Evolutionary conservation across 2,888 invertebrate genomes (phyloP).

Genomic region (Ochropacha duplaris): DNA sequence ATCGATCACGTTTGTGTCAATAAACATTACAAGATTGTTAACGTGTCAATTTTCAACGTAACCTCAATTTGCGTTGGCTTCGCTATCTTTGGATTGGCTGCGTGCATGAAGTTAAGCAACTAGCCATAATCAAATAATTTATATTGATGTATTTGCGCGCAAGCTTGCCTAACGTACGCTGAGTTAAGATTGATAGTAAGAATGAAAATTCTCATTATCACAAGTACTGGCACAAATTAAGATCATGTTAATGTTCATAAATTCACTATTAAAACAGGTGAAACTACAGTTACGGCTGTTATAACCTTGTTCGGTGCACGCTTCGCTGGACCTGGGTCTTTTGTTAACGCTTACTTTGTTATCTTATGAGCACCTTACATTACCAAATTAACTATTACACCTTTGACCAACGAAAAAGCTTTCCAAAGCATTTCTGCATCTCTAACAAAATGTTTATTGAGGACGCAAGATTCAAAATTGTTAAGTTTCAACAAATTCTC

Average conservation of each 20-base stretch:
- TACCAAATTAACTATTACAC: slow-evolving; percentile 3
- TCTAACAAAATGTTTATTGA: not conserved
- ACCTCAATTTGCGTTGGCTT: slow-evolving; percentile 27
- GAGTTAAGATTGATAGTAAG: slow-evolving; percentile 7
- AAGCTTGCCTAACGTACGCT: slow-evolving; percentile 32
- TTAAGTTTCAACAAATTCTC: not conserved
- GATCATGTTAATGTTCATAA: slow-evolving; percentile 37
- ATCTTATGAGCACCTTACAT: slow-evolving; percentile 22
- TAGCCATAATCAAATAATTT: slow-evolving; percentile 26
- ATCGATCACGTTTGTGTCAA: slow-evolving; percentile 38
- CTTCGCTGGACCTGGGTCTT: slow-evolving; percentile 47
- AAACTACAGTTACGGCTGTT: slow-evolving; percentile 45
- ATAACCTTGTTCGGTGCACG: slow-evolving; percentile 58
- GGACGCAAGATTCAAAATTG: not conserved
- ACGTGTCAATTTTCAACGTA: slow-evolving; percentile 22
- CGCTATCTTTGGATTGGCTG: slow-evolving; percentile 12
- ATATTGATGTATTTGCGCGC: slow-evolving; percentile 51
- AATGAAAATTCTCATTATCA: slow-evolving; percentile 56
- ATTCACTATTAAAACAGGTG: slow-evolving; percentile 41
- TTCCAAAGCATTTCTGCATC: not conserved
- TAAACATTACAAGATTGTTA: slow-evolving; percentile 23
- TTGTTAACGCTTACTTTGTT: slow-evolving; percentile 44
- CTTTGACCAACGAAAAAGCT: not conserved
- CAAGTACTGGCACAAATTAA: slow-evolving; percentile 38
- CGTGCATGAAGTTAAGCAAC: slow-evolving; percentile 22